Evolutionary conservation across 2,113 vertebrate genomes (phyloP).

Genomic region (Neotragus moschatus): DNA sequence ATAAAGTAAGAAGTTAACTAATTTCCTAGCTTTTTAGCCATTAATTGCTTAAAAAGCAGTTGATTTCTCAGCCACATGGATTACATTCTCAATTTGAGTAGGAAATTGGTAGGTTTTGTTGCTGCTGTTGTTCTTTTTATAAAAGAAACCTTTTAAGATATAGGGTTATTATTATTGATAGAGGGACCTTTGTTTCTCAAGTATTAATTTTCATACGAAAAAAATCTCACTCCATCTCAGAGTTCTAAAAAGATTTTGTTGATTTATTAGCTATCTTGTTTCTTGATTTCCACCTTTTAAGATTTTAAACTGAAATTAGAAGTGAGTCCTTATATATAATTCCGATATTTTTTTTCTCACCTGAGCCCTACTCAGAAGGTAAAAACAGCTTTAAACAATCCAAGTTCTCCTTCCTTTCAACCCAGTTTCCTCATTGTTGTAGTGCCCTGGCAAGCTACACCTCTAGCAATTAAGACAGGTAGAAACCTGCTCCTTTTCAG

Average conservation of each 20-base stretch:
- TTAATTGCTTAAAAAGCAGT: conserved; percentile 10
- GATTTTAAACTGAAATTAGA: neutral
- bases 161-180: conserved; percentile 43
- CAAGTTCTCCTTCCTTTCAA: neutral
- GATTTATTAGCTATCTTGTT: conserved; percentile 15
- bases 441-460: neutral
- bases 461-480: neutral
- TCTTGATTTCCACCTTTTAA: neutral
- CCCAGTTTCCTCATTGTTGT: neutral
- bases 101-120: conserved; percentile 38
- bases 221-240: neutral
- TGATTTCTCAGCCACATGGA: conserved; percentile 36
- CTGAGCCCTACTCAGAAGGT: neutral
- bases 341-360: neutral
- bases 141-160: conserved; percentile 31
- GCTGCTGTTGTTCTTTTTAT: neutral
- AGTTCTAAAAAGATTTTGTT: conserved; percentile 38
- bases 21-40: conserved; percentile 51
- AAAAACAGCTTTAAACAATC: conserved; percentile 31
- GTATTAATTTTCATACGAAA: conserved; percentile 60
- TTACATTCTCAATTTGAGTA: conserved; percentile 54
- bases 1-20: conserved; percentile 37
- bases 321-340: neutral
- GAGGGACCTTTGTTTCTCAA: neutral
- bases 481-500: neutral